Percentiles rank a stretch among this genome's conserved stretches.
phyloP scores from a whole-genome alignment of 1,140 invertebrate species.

The Mylabris phalerata region DNA sequence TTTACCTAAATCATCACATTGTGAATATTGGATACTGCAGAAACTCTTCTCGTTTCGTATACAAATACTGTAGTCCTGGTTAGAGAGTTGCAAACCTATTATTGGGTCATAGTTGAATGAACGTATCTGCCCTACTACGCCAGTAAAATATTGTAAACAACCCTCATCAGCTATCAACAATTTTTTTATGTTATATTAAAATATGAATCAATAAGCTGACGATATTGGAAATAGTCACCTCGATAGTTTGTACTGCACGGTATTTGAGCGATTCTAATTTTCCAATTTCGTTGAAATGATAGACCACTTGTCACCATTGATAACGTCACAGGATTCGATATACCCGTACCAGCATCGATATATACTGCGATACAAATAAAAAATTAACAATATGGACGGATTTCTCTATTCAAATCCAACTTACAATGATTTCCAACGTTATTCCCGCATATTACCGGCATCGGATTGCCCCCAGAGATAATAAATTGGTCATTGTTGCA shows the following conservation, averaged over 20 bases:
- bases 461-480: slow-evolving; percentile 71
- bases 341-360: slow-evolving; percentile 67
- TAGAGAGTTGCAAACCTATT: slow-evolving; percentile 72
- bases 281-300: slow-evolving; percentile 69
- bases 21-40: slow-evolving; percentile 77
- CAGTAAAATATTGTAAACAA: slow-evolving; percentile 75
- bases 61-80: slow-evolving; percentile 84
- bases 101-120: slow-evolving; percentile 77
- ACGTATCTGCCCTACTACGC: slow-evolving; percentile 68
- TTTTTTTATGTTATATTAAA: background rate
- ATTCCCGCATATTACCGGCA: slow-evolving; percentile 72
- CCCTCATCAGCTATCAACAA: slow-evolving; percentile 65
- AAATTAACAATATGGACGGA: no score
- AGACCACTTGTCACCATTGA: slow-evolving; percentile 72
- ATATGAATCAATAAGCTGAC: background rate
- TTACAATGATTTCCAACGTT: slow-evolving; percentile 82
- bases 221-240: slow-evolving; percentile 42
- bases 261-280: slow-evolving; percentile 72
- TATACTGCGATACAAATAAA: slow-evolving; percentile 55
- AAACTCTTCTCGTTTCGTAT: slow-evolving; percentile 80
- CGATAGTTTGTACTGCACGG: slow-evolving; percentile 64
- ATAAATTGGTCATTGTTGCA: slow-evolving; percentile 81
- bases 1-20: slow-evolving; percentile 59
- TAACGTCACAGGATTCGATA: slow-evolving; percentile 66
- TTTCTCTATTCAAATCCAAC: slow-evolving; percentile 27